These are phyloP conservation scores for Zootermopsis nevadensis DNA, from an alignment of 2,888 invertebrate species.

Conservation along the genomic window DNA sequence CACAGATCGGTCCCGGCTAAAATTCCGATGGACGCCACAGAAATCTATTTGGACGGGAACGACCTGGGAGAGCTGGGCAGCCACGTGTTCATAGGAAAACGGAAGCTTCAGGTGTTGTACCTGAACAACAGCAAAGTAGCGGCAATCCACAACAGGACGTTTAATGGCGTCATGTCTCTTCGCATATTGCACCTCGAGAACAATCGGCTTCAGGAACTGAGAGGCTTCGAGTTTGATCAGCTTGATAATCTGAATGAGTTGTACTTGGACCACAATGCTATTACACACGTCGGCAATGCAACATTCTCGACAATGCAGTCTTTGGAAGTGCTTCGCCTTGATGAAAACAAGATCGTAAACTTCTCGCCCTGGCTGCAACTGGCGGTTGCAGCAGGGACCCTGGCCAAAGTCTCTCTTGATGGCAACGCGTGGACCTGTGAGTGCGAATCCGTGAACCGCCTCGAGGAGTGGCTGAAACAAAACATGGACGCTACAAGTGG, in stretches of 20 bases:
- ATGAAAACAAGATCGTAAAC: slow-evolving; percentile 82
- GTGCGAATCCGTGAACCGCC: slow-evolving; percentile 76
- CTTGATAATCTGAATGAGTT: slow-evolving; percentile 79
- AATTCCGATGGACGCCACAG: slow-evolving; percentile 91
- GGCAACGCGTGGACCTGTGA: slow-evolving; percentile 89
- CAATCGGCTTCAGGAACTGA: slow-evolving; percentile 76
- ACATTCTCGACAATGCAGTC: slow-evolving; percentile 80
- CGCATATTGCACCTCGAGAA: slow-evolving; percentile 81
- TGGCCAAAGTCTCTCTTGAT: slow-evolving; percentile 77
- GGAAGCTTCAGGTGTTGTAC: slow-evolving; percentile 80
- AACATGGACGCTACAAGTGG: slow-evolving; percentile 62
- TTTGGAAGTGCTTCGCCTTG: slow-evolving; percentile 78
- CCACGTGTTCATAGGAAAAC: slow-evolving; percentile 89
- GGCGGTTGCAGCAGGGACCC: slow-evolving; percentile 60
- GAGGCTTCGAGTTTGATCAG: slow-evolving; percentile 83
- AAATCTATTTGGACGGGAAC: slow-evolving; percentile 87
- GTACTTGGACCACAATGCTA: slow-evolving; percentile 81
- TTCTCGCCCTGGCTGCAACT: slow-evolving; percentile 74
- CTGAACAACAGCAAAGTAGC: slow-evolving; percentile 83
- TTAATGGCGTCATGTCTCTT: slow-evolving; percentile 81
- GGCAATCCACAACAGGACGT: slow-evolving; percentile 82
- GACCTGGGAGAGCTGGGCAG: slow-evolving; percentile 81
- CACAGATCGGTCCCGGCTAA: slow-evolving; percentile 80
- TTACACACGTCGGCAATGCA: slow-evolving; percentile 77
- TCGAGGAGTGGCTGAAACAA: slow-evolving; percentile 77